Evolutionary conservation across 2,888 invertebrate genomes (phyloP), one percentile per base, ranked within the genome.

Genomic region (Chydorus sphaericus): DNA sequence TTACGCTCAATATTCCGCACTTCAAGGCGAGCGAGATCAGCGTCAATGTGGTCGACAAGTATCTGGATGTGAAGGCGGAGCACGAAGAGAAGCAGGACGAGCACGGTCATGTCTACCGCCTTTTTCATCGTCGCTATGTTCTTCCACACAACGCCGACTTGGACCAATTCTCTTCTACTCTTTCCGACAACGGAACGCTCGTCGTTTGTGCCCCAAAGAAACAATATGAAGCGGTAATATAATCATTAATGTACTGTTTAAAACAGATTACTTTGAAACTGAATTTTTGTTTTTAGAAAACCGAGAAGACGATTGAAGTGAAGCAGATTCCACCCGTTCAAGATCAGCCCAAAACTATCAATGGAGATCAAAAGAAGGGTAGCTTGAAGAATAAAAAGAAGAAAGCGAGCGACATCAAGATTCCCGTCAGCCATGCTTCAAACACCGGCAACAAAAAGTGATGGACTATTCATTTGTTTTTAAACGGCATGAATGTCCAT

Each of bases 1-100:
- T 39, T 16, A 39, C 39, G 14, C 39, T 39, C 8, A 16, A 16
- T 4, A 8, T 39, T 39, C 8, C 16, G 20, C 18, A 39, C 20
- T 39, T 39, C 39, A 39, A 39, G n/a, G 16, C 39, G 16, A 39
- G 20, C 39, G 39, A 39, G 39, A 39, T 39, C n/a, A 39, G 39
- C n/a, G 39, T 39, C 3, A 39, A 39, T 20, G n/a, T 39, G 3
- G 39, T 39, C n/a, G 39, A n/a, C 39, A 39, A 3, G 5, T 39
- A 16, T 3, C 20, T 39, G 39, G 39, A 20, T 16, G 16, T 39
- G 10, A 14, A 20, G 18, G 39, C 39, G 10, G 39, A 39, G n/a
- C 39, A 39, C 39, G 39, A 39, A 39, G 39, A 39, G 20, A 39
- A 39, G 39, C 14, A 11, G n/a, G 39, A 39, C 16, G 39, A 39